These are phyloP conservation scores for Astreopora myriophthalma DNA, from an alignment of 64 coral and sea anemone genomes.

Conservation along the genomic window DNA sequence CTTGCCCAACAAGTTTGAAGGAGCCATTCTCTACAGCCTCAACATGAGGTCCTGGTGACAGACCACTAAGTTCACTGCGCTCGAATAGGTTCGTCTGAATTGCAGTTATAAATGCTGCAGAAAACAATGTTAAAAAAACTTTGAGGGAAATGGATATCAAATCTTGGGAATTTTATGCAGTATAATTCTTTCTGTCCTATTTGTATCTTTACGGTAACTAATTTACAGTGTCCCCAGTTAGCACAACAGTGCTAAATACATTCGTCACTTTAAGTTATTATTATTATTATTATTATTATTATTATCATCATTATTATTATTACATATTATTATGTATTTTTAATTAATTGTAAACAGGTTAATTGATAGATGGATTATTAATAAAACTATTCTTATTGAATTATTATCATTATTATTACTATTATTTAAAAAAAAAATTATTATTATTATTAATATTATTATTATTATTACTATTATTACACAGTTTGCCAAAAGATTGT, in stretches of 20 bases:
- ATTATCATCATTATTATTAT: too few relatives aligned
- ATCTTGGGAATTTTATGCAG: background rate
- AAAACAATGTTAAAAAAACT: background rate
- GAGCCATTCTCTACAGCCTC: slow-evolving; percentile 61
- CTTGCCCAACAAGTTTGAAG: slow-evolving; percentile 28
- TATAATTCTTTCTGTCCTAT: slow-evolving; percentile 30
- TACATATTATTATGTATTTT: too few relatives aligned
- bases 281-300: too few relatives aligned
- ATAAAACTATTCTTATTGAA: too few relatives aligned
- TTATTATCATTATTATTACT: too few relatives aligned
- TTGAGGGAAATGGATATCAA: background rate
- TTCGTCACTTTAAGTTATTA: background rate
- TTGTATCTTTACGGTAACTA: slow-evolving; percentile 13
- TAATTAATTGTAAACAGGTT: too few relatives aligned
- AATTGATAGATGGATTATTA: too few relatives aligned
- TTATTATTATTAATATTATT: background rate
- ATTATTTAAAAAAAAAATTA: too few relatives aligned
- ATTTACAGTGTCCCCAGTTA: background rate
- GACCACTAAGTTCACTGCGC: slow-evolving; percentile 38
- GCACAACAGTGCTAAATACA: background rate
- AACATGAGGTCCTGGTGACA: slow-evolving; percentile 56
- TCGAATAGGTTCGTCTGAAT: slow-evolving; percentile 38
- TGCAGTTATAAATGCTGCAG: background rate
- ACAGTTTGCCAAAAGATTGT: background rate
- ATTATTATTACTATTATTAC: background rate